Percentiles rank a stretch among this genome's conserved stretches.
phyloP scores from a whole-genome alignment of 2,113 vertebrate genomes.

The Nymphicus hollandicus region DNA sequence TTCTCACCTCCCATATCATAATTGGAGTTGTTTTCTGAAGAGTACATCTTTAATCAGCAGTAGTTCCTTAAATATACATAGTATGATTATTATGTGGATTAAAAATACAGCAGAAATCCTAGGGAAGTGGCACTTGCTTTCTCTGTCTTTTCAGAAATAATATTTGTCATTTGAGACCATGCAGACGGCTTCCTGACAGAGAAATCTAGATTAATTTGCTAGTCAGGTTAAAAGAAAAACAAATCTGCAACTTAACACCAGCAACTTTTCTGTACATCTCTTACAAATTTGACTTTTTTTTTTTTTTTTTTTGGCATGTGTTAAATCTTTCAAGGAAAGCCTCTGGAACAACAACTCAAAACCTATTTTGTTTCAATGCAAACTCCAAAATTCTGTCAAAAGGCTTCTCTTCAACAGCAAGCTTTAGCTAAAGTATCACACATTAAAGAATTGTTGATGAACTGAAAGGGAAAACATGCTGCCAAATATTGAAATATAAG shows the following conservation, averaged over 20 bases:
- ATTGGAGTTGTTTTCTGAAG: background rate
- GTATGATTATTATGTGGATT: background rate
- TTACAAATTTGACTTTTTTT: background rate
- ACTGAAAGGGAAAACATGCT: background rate
- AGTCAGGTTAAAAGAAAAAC: background rate
- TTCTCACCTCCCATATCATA: background rate
- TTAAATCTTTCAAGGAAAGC: background rate
- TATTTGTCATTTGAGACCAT: background rate
- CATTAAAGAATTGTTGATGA: background rate
- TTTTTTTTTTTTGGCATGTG: background rate
- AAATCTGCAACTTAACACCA: background rate
- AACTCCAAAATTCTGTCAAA: background rate
- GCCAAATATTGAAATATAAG: background rate
- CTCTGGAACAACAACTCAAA: background rate
- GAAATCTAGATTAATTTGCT: conserved; percentile 7
- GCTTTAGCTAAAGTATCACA: background rate
- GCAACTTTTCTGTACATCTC: background rate
- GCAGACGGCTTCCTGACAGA: background rate
- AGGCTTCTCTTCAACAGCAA: background rate
- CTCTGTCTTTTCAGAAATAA: background rate
- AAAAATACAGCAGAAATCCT: background rate
- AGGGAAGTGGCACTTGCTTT: background rate
- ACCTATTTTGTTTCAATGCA: background rate
- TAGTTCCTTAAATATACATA: background rate
- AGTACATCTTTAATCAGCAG: background rate